Evolutionary conservation across 2,113 vertebrate genomes (phyloP).

Genomic region (Microcebus griseorufus): DNA sequence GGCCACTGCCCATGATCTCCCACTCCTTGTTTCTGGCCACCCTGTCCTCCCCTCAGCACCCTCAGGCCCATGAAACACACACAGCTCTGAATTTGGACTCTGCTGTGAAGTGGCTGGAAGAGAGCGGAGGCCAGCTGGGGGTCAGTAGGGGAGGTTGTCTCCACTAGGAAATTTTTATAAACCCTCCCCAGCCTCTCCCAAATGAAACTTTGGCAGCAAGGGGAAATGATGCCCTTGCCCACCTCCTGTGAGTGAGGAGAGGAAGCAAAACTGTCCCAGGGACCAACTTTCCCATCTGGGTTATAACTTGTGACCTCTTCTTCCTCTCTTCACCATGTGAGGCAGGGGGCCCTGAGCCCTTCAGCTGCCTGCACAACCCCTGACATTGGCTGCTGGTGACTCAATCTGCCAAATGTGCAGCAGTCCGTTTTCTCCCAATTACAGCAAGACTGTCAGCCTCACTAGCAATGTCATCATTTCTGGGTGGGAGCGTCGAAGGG

Average conservation of each 20-base stretch:
- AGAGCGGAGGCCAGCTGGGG: conserved; percentile 40
- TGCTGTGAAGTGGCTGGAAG: conserved; percentile 65
- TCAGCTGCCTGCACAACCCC: conserved; percentile 42
- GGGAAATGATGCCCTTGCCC: conserved; percentile 25
- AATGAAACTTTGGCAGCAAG: conserved; percentile 39
- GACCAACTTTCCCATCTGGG: conserved; percentile 69
- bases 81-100: conserved; percentile 80
- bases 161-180: conserved; percentile 52
- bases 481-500: conserved; percentile 44
- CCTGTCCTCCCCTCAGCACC: background rate
- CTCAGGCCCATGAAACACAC: conserved; percentile 43
- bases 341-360: conserved; percentile 48
- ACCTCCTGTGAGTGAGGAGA: conserved; percentile 14
- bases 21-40: background rate
- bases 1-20: conserved; percentile 11
- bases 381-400: conserved; percentile 60
- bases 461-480: conserved; percentile 69
- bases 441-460: conserved; percentile 77
- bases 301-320: conserved; percentile 47
- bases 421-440: conserved; percentile 70
- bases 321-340: conserved; percentile 30
- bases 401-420: conserved; percentile 63
- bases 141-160: background rate
- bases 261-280: conserved; percentile 53
- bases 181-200: background rate